A percentile compares a stretch with the other conserved stretches of the same genome.
These are phyloP conservation scores for Bellardia pandia DNA, from an alignment of 2,888 invertebrate species.

Conservation along the genomic window DNA sequence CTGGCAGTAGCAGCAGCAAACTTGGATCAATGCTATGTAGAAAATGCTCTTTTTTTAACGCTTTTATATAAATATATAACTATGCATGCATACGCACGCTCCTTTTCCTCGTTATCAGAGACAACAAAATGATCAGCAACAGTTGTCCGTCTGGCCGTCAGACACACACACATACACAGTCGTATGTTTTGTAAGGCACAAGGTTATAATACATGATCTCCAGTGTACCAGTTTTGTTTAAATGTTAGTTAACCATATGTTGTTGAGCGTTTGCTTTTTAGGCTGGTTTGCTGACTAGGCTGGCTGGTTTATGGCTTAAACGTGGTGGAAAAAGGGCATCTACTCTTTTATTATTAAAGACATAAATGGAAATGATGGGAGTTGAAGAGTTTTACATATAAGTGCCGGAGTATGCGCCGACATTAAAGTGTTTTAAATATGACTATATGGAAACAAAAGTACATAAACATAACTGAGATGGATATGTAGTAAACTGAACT, in stretches of 20 bases:
- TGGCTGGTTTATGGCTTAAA: slow-evolving; percentile 62
- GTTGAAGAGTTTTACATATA: slow-evolving; percentile 61
- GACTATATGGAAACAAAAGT: slow-evolving; percentile 70
- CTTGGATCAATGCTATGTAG: slow-evolving; percentile 51
- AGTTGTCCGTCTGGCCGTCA: not conserved
- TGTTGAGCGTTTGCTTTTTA: slow-evolving; percentile 43
- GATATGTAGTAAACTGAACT: slow-evolving; percentile 63
- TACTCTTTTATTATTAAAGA: slow-evolving; percentile 67
- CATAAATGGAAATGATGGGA: slow-evolving; percentile 73
- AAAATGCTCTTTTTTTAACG: slow-evolving; percentile 72
- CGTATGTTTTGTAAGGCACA: slow-evolving; percentile 64
- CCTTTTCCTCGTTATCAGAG: slow-evolving; percentile 65
- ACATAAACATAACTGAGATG: slow-evolving; percentile 70
- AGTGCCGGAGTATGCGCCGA: slow-evolving; percentile 69
- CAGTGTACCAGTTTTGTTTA: slow-evolving; percentile 64
- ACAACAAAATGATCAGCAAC: slow-evolving; percentile 70
- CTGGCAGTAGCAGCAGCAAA: slow-evolving; percentile 39
- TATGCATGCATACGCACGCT: slow-evolving; percentile 72
- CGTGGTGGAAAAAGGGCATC: slow-evolving; percentile 67
- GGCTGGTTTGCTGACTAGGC: not conserved
- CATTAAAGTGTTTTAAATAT: slow-evolving; percentile 73
- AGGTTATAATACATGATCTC: slow-evolving; percentile 65
- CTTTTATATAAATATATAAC: slow-evolving; percentile 66
- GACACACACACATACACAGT: slow-evolving; percentile 48
- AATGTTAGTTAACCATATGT: slow-evolving; percentile 64